These are phyloP conservation scores for Stramonita haemastoma DNA, from an alignment of 2,888 invertebrate species.

Conservation along the genomic window DNA sequence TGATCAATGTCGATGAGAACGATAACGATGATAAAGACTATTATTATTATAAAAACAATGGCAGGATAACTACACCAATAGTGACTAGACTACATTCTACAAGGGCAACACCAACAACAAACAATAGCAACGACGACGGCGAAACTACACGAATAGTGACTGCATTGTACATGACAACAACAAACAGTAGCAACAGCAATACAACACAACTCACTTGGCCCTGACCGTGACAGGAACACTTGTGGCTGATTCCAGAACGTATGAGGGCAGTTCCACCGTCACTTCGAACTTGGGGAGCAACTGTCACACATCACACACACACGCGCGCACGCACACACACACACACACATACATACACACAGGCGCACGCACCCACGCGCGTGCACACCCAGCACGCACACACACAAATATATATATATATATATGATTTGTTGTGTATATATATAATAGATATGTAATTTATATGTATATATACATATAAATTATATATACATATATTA, in stretches of 20 bases:
- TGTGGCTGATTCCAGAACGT: constrained; percentile 88
- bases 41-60: too few relatives aligned
- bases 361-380: background rate
- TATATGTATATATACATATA: background rate
- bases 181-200: background rate
- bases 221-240: constrained; percentile 88
- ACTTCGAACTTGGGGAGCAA: constrained; percentile 96
- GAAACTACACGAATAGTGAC: too few relatives aligned
- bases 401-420: background rate
- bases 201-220: constrained; percentile 84
- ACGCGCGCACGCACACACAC: background rate
- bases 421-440: too few relatives aligned
- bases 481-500: background rate
- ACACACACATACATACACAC: background rate
- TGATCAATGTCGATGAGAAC: too few relatives aligned
- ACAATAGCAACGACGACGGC: background rate
- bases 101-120: background rate
- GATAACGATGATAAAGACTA: too few relatives aligned
- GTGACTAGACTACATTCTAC: too few relatives aligned
- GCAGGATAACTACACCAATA: too few relatives aligned
- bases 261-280: constrained; percentile 88
- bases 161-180: too few relatives aligned
- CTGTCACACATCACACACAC: constrained; percentile 70
- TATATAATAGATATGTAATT: too few relatives aligned
- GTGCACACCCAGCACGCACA: background rate